Evolutionary conservation across 2,797 vertebrate species (phyloP).

Genomic region (Coreius guichenoti): DNA sequence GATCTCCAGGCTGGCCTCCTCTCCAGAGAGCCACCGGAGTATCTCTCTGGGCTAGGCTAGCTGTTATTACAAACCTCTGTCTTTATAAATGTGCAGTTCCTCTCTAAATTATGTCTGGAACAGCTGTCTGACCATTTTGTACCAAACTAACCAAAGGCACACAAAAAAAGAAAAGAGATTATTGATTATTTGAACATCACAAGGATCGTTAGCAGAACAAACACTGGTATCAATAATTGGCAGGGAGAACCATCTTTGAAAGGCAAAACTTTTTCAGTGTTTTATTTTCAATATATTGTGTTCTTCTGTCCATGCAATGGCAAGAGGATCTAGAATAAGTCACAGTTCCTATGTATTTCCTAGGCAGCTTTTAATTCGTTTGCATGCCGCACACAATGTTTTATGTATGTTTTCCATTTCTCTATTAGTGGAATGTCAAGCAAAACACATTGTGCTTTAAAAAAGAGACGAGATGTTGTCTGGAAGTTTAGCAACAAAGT

Average conservation of each 20-base stretch:
- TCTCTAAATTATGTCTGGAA: conserved; percentile 31
- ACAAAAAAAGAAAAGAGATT: conserved; percentile 14
- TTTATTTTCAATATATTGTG: background rate
- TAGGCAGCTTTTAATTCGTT: background rate
- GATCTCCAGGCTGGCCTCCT: conserved; percentile 34
- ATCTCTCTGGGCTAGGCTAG: conserved; percentile 16
- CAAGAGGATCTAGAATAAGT: background rate
- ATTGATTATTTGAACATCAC: conserved; percentile 46
- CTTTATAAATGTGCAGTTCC: conserved; percentile 29
- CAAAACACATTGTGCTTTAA: background rate
- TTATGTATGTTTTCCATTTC: background rate
- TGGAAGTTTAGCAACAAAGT: background rate
- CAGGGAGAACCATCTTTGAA: background rate
- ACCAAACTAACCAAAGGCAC: conserved; percentile 15
- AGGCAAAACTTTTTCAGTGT: background rate
- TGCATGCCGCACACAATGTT: background rate
- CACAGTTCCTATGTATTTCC: background rate
- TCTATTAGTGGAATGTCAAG: background rate
- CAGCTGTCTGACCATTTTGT: conserved; percentile 10
- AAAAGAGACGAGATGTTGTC: background rate
- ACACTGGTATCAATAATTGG: conserved; percentile 8
- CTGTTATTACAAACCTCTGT: conserved; percentile 30
- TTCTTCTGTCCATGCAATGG: background rate
- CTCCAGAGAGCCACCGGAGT: conserved; percentile 14
- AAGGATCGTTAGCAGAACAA: conserved; percentile 32